Percentiles rank a stretch among this genome's conserved stretches.
Evolutionary conservation across 2,797 vertebrate genomes (phyloP).

Genomic region (Leucoraja ocellata): DNA sequence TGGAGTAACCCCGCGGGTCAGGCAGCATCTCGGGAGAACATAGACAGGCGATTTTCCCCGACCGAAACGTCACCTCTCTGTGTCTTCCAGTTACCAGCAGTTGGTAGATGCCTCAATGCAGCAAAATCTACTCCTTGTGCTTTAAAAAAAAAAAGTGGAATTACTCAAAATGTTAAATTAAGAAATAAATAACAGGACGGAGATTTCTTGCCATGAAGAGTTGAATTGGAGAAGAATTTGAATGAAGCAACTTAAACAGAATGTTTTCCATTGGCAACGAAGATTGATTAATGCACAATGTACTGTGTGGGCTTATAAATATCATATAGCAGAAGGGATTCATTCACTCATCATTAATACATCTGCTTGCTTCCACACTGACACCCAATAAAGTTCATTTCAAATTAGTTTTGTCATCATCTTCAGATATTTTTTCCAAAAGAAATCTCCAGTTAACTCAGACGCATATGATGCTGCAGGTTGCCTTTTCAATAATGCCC

Average conservation of each 20-base stretch:
- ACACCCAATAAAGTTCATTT: not conserved
- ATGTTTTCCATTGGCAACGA: not conserved
- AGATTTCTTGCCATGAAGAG: not conserved
- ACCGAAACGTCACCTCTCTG: too few species aligned
- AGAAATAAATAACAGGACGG: not conserved
- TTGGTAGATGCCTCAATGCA: not conserved
- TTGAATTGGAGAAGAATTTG: not conserved
- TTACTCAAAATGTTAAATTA: not conserved
- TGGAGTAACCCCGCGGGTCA: too few species aligned
- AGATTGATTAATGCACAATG: not conserved
- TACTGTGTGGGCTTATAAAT: not conserved
- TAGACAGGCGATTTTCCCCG: too few species aligned
- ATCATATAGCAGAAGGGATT: constrained; percentile 6
- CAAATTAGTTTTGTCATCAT: not conserved
- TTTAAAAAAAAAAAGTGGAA: not conserved
- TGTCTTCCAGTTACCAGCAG: not conserved
- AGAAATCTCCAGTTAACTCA: not conserved
- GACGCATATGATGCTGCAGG: not conserved
- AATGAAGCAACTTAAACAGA: not conserved
- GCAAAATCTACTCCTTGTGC: not conserved
- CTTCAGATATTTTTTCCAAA: not conserved
- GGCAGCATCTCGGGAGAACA: too few species aligned
- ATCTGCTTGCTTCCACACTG: not conserved
- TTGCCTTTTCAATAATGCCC: not conserved
- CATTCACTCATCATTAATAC: constrained; percentile 2